Base-by-base conservation (phyloP, 2,113 vertebrate species). In the Brachionichthys hirsutus region DNA sequence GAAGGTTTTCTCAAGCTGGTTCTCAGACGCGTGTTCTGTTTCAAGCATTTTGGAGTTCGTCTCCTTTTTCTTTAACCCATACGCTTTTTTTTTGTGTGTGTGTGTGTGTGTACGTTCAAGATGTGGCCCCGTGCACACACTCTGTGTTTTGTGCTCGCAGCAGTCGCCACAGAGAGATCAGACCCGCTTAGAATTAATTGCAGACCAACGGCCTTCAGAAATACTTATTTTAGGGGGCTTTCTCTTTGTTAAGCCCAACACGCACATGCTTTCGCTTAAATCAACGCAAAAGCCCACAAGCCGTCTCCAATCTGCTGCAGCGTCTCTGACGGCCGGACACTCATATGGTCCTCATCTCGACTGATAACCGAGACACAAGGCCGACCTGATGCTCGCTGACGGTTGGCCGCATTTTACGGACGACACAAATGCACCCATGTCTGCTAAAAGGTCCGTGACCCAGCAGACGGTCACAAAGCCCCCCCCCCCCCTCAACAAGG, bases 381-480 rank as follows among this genome's bases (percentile, higher is more conserved):
- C 91, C 54, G 71, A 75, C 86, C 88, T 87, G 89, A 92, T 93
- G 93, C 92, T 94, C 92, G 90, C 91, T 92, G 93, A 90, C 85
- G 87, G 92, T 89, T 85, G 47, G 87, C 90, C 89, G 93, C 88
- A 93, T 94, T 95, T 92, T 95, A 88, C 70, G 65, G 69, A 83
- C 84, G 91, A 93, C 90, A 95, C 94, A 95, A 95, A 94, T 90
- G 92, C 92, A 78, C 76, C 89, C 90, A 90, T 85, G 91, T 89
- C 92, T 92, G 92, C 89, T 92, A 89, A 77, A 92, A 87, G 91
- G 92, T 92, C 88, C 77, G 90, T 92, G 90, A 91, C 90, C 92
- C 89, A 91, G 90, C 89, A 62, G 90, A 89, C 88, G 75, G 90
- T 90, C 93, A 93, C 90, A 90, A 93, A 92, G 92, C 88, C 89